Conservation (phyloP, 2,888 invertebrate genomes). For the Petrolisthes cinctipes region DNA sequence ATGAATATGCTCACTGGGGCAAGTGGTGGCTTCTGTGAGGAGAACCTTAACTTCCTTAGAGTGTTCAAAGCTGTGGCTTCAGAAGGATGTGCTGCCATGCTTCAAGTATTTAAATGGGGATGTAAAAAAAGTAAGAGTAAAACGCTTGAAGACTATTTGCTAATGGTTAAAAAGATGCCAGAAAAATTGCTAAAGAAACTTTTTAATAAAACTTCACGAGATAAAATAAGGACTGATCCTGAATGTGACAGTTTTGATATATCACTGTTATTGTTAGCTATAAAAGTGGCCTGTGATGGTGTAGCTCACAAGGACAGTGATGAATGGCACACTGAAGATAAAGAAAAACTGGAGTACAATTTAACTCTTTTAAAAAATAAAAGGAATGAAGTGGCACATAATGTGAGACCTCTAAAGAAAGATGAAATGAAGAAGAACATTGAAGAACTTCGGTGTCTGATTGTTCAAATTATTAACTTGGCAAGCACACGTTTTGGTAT, state of each 20-base stretch:
- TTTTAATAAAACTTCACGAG: no score
- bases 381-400: constrained; percentile 13
- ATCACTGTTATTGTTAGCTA: background rate
- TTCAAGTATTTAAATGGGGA: background rate
- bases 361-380: background rate
- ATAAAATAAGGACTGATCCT: background rate
- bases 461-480: background rate
- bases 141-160: background rate
- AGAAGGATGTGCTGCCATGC: background rate
- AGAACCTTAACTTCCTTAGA: background rate
- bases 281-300: background rate
- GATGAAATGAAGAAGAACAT: background rate
- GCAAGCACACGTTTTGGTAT: background rate
- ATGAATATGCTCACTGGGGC: no score
- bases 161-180: no score
- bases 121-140: background rate
- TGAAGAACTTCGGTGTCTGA: background rate
- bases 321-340: background rate
- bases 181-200: no score
- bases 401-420: background rate
- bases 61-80: background rate
- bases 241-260: background rate
- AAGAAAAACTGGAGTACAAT: background rate
- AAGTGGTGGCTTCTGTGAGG: background rate
- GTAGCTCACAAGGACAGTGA: background rate